These are phyloP conservation scores for Parnassius smintheus DNA, from an alignment of 2,888 invertebrate genomes.

Conservation along the genomic window DNA sequence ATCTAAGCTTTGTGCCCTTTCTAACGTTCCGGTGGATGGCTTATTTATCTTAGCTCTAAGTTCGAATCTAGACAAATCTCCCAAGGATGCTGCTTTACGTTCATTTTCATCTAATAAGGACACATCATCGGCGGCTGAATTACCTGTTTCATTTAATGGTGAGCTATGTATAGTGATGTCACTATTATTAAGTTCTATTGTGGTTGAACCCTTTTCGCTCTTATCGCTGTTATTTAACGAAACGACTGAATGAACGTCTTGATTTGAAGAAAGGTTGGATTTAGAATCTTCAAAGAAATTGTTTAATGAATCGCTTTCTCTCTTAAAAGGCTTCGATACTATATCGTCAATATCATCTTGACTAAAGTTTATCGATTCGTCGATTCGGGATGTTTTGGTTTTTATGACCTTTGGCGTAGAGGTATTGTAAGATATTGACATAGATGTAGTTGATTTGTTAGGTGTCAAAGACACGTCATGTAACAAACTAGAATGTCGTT, in stretches of 20 bases:
- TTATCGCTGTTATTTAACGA: constrained; percentile 74
- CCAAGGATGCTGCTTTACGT: constrained; percentile 89
- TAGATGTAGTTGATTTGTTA: constrained; percentile 37
- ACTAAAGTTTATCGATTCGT: constrained; percentile 70
- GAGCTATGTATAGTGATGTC: constrained; percentile 88
- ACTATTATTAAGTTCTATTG: constrained; percentile 87
- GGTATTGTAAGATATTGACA: constrained; percentile 61
- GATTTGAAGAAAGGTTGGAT: constrained; percentile 73
- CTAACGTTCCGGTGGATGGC: constrained; percentile 82
- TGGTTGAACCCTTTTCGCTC: constrained; percentile 81
- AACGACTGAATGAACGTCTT: constrained; percentile 66
- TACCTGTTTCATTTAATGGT: constrained; percentile 75
- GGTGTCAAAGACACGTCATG: constrained; percentile 45
- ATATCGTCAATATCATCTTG: constrained; percentile 80
- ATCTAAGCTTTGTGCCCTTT: constrained; percentile 90
- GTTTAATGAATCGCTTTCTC: constrained; percentile 73
- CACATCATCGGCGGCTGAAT: constrained; percentile 68
- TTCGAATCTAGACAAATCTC: constrained; percentile 87
- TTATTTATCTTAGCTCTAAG: constrained; percentile 65
- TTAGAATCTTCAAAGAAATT: constrained; percentile 73
- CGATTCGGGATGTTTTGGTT: constrained; percentile 58
- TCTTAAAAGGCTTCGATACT: constrained; percentile 71
- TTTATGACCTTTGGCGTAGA: constrained; percentile 76
- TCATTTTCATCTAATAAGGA: constrained; percentile 82
- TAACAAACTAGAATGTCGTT: constrained; percentile 65